Evolutionary conservation across 2,797 vertebrate genomes (phyloP).

Genomic region (Thunnus albacares): DNA sequence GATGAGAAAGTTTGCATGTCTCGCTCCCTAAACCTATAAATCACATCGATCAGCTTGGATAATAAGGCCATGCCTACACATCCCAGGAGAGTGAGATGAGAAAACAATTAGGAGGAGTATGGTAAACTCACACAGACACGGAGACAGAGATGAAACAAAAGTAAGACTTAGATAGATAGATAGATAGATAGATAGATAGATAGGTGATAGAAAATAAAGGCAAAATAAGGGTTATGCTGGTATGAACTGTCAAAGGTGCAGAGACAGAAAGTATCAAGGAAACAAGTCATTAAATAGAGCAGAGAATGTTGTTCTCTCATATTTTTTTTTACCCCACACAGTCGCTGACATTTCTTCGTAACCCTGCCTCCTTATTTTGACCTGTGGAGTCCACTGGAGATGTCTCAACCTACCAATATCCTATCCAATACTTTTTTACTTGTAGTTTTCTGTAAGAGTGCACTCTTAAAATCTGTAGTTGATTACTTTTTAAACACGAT

Average conservation of each 20-base stretch:
- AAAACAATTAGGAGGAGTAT: constrained; percentile 71
- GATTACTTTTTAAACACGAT: background rate
- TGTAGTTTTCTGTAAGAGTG: background rate
- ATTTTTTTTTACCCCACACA: background rate
- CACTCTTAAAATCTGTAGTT: background rate
- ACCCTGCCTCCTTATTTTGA: constrained; percentile 19
- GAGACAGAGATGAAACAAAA: constrained; percentile 25
- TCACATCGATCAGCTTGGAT: constrained; percentile 73
- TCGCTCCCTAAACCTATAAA: constrained; percentile 76
- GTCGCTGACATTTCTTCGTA: constrained; percentile 26
- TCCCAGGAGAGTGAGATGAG: constrained; percentile 65
- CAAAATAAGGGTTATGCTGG: constrained; percentile 19
- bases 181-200: constrained; percentile 14
- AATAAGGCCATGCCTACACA: constrained; percentile 70
- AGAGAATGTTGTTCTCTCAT: background rate
- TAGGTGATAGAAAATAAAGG: constrained; percentile 6
- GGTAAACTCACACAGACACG: constrained; percentile 37
- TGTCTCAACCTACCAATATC: background rate
- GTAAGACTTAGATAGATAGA: constrained; percentile 37
- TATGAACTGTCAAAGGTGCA: constrained; percentile 34
- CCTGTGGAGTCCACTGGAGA: constrained; percentile 2
- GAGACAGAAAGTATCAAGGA: constrained; percentile 18
- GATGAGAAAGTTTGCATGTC: constrained; percentile 77
- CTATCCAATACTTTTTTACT: too few relatives aligned
- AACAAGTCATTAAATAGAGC: constrained; percentile 33